Percentiles rank a stretch among this genome's conserved stretches.
These are phyloP conservation scores for Reticulitermes speratus DNA, from an alignment of 1,140 invertebrate genomes.

Conservation along the genomic window DNA sequence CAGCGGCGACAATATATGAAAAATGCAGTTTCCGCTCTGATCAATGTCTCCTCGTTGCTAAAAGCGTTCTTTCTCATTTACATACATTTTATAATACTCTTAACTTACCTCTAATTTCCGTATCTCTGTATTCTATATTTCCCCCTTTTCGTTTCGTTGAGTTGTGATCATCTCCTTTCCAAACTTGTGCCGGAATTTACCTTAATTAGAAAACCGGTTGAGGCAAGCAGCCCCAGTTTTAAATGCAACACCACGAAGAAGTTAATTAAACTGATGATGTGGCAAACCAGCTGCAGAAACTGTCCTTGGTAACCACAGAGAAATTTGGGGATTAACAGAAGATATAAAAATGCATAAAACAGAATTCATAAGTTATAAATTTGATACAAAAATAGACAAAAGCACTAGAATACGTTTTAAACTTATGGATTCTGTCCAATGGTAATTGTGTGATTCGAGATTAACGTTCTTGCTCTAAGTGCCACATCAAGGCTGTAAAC, in stretches of 20 bases:
- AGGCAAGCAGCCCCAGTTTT: background rate
- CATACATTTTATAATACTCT: no score
- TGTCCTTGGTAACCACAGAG: background rate
- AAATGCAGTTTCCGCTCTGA: background rate
- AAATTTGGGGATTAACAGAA: background rate
- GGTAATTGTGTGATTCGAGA: no score
- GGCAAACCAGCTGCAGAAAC: background rate
- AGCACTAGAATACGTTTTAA: no score
- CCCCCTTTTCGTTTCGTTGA: background rate
- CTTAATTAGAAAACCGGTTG: background rate
- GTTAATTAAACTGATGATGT: constrained; percentile 11
- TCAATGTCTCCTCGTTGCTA: background rate
- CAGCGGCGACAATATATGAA: background rate
- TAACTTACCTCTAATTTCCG: background rate
- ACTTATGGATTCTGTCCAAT: no score
- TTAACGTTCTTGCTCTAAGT: no score
- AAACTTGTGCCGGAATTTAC: background rate
- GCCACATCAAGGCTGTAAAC: no score
- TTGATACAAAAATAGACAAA: no score
- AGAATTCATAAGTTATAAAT: background rate
- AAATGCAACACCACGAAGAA: background rate
- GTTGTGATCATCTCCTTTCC: background rate
- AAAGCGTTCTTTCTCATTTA: background rate
- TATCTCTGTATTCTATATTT: background rate
- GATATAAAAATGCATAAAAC: background rate